Base-by-base conservation (phyloP, 2,113 vertebrate species). In the Nestor notabilis region DNA sequence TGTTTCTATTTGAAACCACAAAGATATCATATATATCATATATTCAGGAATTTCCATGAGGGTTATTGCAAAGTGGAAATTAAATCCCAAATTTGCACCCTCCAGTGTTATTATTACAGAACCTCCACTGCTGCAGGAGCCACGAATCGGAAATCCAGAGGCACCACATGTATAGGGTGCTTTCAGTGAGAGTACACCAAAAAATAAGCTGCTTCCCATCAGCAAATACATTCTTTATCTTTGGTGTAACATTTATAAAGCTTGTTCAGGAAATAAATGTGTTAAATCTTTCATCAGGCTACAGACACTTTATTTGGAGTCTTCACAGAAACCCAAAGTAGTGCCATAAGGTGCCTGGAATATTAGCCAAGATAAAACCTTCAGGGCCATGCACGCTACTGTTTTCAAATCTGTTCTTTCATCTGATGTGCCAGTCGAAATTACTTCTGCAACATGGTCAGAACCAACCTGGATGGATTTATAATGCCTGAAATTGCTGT, bases 371-470 rank as follows among this genome's bases (percentile, higher is more conserved):
- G 97, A 95, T 85, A 96, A 98, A 97, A 96, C 94, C 97, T 98
- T 97, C 93, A 96, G 97, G 97, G 97, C 96, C 95, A 88, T 37
- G 66, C 95, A 97, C 85, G 95, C 97, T 95, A 97, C 97, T 97
- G 98, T 98, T 98, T 97, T 96, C 97, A 98, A 98, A 98, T 98
- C 97, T 98, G 98, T 98, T 97, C 97, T 97, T 97, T 97, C 95
- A 97, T 97, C 96, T 97, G 97, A 98, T 75, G 70, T 97, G 97
- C 95, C 97, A 97, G 97, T 92, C 97, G 96, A 97, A 97, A 98
- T 98, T 97, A 98, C 97, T 98, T 98, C 98, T 98, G 96, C 98
- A 97, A 97, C 97, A 97, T 94, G 97, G 95, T 95, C 98, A 98
- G 96, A 97, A 96, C 84, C 95, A 97, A 97, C 96, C 95, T 97